phyloP scores from a whole-genome alignment of 2,113 vertebrate genomes.

The Aegithalos caudatus region DNA sequence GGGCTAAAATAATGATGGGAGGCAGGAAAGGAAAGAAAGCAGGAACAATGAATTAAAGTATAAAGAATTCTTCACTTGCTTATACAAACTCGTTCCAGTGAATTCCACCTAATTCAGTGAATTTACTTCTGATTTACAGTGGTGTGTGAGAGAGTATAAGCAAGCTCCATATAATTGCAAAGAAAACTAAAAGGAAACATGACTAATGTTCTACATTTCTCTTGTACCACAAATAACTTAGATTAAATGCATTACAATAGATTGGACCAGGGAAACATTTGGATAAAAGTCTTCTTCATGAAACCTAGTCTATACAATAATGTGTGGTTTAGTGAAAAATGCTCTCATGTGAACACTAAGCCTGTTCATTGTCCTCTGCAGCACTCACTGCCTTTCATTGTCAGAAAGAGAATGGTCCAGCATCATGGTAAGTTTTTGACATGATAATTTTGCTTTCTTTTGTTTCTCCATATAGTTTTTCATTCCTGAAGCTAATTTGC shows the following conservation, averaged over 20 bases:
- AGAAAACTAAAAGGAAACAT: not conserved
- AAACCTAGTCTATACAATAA: not conserved
- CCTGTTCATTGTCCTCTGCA: not conserved
- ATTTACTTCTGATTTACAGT: not conserved
- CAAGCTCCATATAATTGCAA: not conserved
- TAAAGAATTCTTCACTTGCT: not conserved
- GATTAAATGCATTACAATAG: not conserved
- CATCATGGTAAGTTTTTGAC: not conserved
- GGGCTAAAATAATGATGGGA: constrained; percentile 13
- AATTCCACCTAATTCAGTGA: not conserved
- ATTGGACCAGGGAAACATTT: not conserved
- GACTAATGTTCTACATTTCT: not conserved
- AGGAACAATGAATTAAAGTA: not conserved
- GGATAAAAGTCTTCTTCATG: not conserved
- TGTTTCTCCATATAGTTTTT: not conserved
- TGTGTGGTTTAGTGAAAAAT: not conserved
- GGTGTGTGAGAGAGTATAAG: not conserved
- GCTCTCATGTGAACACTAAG: not conserved
- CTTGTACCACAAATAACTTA: not conserved
- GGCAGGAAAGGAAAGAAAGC: not conserved
- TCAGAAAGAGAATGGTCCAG: not conserved
- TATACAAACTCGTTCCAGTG: not conserved
- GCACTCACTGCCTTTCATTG: not conserved
- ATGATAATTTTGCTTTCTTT: not conserved
- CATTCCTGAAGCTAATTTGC: not conserved